Base-by-base conservation (phyloP, 1,140 invertebrate species). In the Drosophila equinoxialis region DNA sequence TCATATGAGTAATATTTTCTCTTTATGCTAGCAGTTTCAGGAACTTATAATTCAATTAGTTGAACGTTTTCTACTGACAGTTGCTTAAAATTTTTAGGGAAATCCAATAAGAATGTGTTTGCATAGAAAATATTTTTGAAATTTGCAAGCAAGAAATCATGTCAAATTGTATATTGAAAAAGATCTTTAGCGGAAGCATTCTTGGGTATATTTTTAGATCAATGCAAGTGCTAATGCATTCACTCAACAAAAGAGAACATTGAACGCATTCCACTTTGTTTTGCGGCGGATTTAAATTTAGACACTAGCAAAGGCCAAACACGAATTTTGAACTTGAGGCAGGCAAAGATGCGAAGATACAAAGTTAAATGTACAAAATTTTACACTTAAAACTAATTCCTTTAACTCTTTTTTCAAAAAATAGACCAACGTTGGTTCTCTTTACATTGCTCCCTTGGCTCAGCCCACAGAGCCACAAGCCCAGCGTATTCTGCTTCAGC, bases 271-370 rank as follows among this genome's bases (percentile, higher is more conserved):
- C 42, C 70, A 64, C 64, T 45, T 57, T 73, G 75, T 67, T 30
- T 6, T 83, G 63, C 5, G 37, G 14, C 61, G 54, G 54, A 20
- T 8, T 55, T 77, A 77, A 82, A 87, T 59, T 77, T 87, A 87
- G 68, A 35, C 10, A 55, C 20, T 60, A 57, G 60, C 65, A 86
- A 86, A 86, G 83, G 83, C 76, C 83, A 86, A 86, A 86, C 83
- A 86, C 83, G 83, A 87, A 79, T 86, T 86, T 87, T 89, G 84
- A 87, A 87, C 83, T 87, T 87, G 83, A 84, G 65, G 71, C 66
- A 26, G 51, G 59, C 33, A 59, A n/a, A n/a, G n/a, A n/a, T n/a
- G n/a, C n/a, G n/a, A 57, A 17, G 6, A 55, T 30, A 58, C 17
- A n/a, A n/a, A 58, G 23, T 26, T 5, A 26, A 26, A 30, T 6